Evolutionary conservation across 2,797 vertebrate species (phyloP).

Genomic region (Falco biarmicus): DNA sequence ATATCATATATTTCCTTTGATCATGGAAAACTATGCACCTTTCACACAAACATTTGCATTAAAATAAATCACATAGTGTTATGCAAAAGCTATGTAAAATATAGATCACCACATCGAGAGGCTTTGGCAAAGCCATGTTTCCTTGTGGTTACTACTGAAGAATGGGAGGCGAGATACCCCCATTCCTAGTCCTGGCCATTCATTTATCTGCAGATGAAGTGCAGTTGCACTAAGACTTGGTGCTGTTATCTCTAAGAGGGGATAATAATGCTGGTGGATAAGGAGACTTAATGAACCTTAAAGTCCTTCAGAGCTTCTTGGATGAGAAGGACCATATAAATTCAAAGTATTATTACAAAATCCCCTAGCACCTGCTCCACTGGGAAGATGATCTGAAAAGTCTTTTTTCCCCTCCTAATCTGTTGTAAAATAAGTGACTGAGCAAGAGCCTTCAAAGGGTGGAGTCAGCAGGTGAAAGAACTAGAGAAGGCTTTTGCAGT

Average conservation of each 20-base stretch:
- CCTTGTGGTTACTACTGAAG: background rate
- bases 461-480: constrained; percentile 8
- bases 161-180: background rate
- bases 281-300: background rate
- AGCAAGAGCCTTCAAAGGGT: constrained; percentile 38
- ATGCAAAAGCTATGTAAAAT: background rate
- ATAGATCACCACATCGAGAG: background rate
- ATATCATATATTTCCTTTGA: background rate
- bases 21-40: background rate
- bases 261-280: background rate
- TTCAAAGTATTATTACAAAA: background rate
- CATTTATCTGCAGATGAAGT: background rate
- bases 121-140: background rate
- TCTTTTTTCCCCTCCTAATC: background rate
- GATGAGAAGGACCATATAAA: background rate
- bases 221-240: background rate
- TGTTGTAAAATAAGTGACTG: background rate
- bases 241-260: background rate
- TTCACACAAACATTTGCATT: background rate
- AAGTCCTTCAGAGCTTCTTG: background rate
- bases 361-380: background rate
- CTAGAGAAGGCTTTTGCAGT: constrained; percentile 9
- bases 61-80: background rate
- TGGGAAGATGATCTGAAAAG: background rate
- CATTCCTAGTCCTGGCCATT: background rate